These are phyloP conservation scores for Drosophila seclusa DNA, from an alignment of 2,888 invertebrate species.

Conservation along the genomic window DNA sequence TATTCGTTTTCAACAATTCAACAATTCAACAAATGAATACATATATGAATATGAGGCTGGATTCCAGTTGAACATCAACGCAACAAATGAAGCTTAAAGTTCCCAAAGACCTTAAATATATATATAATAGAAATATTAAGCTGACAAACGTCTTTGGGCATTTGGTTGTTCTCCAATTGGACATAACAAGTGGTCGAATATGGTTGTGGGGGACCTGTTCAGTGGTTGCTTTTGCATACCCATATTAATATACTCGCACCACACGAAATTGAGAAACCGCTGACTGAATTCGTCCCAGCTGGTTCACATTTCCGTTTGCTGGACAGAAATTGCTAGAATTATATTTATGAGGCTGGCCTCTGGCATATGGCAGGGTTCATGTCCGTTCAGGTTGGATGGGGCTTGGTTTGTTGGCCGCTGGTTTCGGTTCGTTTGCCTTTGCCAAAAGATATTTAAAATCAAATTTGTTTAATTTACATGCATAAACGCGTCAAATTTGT, in stretches of 20 bases:
- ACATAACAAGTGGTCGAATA: not conserved
- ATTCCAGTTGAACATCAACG: not conserved
- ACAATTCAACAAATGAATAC: not conserved
- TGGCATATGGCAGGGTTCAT: slow-evolving; percentile 44
- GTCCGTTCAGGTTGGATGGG: slow-evolving; percentile 4
- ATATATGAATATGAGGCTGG: not conserved
- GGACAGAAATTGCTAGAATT: slow-evolving; percentile 30
- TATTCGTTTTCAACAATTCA: not conserved
- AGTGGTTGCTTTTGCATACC: slow-evolving; percentile 18
- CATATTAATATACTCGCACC: slow-evolving; percentile 36
- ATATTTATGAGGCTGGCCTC: slow-evolving; percentile 61
- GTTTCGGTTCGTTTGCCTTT: slow-evolving; percentile 38
- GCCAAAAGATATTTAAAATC: slow-evolving; percentile 79
- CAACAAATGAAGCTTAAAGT: too few relatives aligned
- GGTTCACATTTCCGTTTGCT: slow-evolving; percentile 34
- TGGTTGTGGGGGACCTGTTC: slow-evolving; percentile 6
- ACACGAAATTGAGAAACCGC: slow-evolving; percentile 39
- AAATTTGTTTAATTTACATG: slow-evolving; percentile 81
- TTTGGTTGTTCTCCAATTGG: not conserved
- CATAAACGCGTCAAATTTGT: slow-evolving; percentile 81
- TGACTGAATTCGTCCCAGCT: slow-evolving; percentile 37
- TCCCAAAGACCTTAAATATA: not conserved
- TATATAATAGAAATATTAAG: not conserved
- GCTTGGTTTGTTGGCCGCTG: slow-evolving; percentile 38
- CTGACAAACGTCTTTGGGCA: not conserved